These are phyloP conservation scores for Acanthosepion lycidas DNA, from an alignment of 2,888 invertebrate genomes.

Conservation along the genomic window DNA sequence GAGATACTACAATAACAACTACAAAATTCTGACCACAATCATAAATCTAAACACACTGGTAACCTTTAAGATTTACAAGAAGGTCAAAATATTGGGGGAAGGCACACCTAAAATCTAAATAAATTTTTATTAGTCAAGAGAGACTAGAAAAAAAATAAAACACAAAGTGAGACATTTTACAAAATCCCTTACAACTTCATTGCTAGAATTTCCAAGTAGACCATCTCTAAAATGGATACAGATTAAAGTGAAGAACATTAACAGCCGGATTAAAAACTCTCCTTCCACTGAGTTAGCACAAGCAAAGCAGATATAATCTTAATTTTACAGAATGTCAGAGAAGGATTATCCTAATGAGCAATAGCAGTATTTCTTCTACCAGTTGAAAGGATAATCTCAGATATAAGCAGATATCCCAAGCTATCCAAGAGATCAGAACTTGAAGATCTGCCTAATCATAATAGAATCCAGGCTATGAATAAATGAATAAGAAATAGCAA, in stretches of 20 bases:
- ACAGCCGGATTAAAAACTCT: neutral
- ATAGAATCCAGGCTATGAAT: neutral
- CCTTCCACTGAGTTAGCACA: neutral
- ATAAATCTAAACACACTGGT: no score
- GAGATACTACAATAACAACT: no score
- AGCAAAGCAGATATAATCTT: neutral
- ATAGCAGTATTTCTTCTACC: neutral
- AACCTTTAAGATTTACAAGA: no score
- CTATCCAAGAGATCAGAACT: neutral
- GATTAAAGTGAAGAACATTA: neutral
- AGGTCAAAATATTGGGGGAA: no score
- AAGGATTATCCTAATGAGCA: neutral
- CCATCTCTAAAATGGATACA: neutral
- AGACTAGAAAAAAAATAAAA: no score
- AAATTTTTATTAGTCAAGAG: no score
- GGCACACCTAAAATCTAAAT: no score
- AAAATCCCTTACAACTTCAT: no score
- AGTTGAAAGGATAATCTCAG: slow-evolving; percentile 4
- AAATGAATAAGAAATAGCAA: neutral
- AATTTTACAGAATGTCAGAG: neutral
- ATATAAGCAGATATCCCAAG: slow-evolving; percentile 18
- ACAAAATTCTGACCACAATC: no score
- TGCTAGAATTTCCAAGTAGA: no score
- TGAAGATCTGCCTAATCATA: neutral
- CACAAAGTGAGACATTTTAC: no score